phyloP scores from a whole-genome alignment of 2,888 invertebrate genomes.

The Danaus chrysippus region DNA sequence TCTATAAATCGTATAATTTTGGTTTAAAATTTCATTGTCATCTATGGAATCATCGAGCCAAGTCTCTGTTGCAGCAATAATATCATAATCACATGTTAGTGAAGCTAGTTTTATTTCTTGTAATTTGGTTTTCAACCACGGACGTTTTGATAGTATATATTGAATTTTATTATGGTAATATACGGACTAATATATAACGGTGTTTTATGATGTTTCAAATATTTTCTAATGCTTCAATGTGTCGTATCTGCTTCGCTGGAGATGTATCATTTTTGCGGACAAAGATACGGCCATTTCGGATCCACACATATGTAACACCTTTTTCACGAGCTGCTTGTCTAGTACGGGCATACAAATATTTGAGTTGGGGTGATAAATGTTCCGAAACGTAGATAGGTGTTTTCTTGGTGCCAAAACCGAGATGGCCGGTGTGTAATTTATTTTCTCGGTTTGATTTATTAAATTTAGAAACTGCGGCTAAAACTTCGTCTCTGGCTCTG shows the following conservation, averaged over 20 bases:
- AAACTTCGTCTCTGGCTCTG: not conserved
- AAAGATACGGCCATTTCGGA: constrained; percentile 9
- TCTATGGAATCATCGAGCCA: no score
- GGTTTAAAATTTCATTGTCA: no score
- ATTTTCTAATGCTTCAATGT: not conserved
- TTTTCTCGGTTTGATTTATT: constrained; percentile 6
- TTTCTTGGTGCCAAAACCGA: constrained; percentile 5
- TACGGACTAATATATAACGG: no score
- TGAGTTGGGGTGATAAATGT: constrained; percentile 6
- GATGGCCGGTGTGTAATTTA: constrained; percentile 6
- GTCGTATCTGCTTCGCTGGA: constrained; percentile 9
- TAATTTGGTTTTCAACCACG: constrained; percentile 9
- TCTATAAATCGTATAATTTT: no score
- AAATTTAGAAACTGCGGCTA: constrained; percentile 7
- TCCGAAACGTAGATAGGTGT: constrained; percentile 8
- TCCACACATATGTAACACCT: constrained; percentile 10
- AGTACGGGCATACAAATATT: constrained; percentile 7
- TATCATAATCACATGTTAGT: constrained; percentile 7
- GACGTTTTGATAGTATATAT: constrained; percentile 8
- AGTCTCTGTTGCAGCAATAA: not conserved
- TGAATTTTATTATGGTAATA: no score
- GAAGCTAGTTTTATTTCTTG: not conserved
- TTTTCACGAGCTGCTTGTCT: constrained; percentile 7
- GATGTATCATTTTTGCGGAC: not conserved
- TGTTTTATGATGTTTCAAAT: no score